phyloP scores from a whole-genome alignment of 2,113 vertebrate species.

The Xerus inauris region DNA sequence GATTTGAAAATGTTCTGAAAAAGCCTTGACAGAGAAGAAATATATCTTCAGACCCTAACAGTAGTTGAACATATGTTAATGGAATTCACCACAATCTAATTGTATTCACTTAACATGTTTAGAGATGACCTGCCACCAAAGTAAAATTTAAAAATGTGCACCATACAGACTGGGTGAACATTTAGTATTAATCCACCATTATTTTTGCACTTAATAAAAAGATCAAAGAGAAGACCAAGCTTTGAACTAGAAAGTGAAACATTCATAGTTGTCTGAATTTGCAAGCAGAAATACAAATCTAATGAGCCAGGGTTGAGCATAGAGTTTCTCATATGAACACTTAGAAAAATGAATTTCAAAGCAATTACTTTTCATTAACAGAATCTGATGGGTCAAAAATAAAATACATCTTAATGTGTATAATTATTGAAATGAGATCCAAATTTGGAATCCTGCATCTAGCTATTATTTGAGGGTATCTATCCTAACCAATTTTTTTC shows the following conservation, averaged over 20 bases:
- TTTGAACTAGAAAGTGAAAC: not conserved
- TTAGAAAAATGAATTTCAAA: conserved; percentile 9
- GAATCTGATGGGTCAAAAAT: not conserved
- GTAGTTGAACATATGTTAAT: not conserved
- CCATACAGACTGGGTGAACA: not conserved
- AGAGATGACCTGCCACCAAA: not conserved
- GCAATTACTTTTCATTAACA: not conserved
- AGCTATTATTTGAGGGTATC: not conserved
- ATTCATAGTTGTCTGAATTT: conserved; percentile 47
- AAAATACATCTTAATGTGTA: not conserved
- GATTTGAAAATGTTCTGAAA: not conserved
- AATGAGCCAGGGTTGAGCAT: not conserved
- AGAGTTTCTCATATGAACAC: not conserved
- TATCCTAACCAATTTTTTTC: not conserved
- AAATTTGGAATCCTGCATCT: not conserved
- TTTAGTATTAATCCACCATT: not conserved
- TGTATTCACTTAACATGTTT: not conserved
- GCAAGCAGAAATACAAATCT: conserved; percentile 10
- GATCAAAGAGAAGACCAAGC: not conserved
- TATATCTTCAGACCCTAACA: not conserved
- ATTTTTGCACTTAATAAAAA: not conserved
- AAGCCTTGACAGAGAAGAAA: conserved; percentile 9
- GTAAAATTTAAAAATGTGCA: not conserved
- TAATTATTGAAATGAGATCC: not conserved
- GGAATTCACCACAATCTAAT: not conserved